phyloP scores from a whole-genome alignment of 2,113 vertebrate genomes.

The Cepphus grylle region DNA sequence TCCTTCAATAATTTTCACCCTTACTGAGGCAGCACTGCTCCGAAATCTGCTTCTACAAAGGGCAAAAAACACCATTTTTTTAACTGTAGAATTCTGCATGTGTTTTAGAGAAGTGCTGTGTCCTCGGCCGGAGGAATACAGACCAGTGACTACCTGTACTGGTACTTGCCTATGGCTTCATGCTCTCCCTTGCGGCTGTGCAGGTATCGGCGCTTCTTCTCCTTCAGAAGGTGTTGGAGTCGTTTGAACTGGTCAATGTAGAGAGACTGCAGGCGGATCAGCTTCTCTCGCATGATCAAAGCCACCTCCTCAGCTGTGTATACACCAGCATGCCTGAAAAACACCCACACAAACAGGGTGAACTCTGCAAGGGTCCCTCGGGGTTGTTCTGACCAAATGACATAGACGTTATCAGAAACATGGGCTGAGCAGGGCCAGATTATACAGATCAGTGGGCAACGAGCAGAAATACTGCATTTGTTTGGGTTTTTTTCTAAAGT shows the following conservation, averaged over 20 bases:
- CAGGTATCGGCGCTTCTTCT: slow-evolving; percentile 91
- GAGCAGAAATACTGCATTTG: not conserved
- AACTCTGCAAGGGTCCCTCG: not conserved
- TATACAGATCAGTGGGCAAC: fast-evolving
- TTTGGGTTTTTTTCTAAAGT: not conserved
- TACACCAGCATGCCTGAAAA: slow-evolving; percentile 88
- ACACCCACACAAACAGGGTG: not conserved
- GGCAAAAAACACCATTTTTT: not conserved
- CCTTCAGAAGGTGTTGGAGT: slow-evolving; percentile 94
- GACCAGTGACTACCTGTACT: not conserved
- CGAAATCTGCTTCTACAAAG: not conserved
- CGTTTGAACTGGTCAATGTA: slow-evolving; percentile 99
- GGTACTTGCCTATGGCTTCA: slow-evolving; percentile 81
- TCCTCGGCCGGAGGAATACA: not conserved
- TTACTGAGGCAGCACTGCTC: not conserved
- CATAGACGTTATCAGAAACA: fast-evolving
- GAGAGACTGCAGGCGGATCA: slow-evolving; percentile 94
- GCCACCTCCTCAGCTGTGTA: slow-evolving; percentile 98
- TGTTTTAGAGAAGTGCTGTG: fast-evolving
- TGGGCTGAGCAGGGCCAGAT: not conserved
- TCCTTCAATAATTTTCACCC: not conserved
- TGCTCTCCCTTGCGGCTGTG: slow-evolving; percentile 91
- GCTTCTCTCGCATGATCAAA: slow-evolving; percentile 93
- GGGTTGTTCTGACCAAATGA: not conserved
- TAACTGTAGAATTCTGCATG: fast-evolving